Conservation (phyloP, 2,113 vertebrate species). For the Pachypanchax playfairii region DNA sequence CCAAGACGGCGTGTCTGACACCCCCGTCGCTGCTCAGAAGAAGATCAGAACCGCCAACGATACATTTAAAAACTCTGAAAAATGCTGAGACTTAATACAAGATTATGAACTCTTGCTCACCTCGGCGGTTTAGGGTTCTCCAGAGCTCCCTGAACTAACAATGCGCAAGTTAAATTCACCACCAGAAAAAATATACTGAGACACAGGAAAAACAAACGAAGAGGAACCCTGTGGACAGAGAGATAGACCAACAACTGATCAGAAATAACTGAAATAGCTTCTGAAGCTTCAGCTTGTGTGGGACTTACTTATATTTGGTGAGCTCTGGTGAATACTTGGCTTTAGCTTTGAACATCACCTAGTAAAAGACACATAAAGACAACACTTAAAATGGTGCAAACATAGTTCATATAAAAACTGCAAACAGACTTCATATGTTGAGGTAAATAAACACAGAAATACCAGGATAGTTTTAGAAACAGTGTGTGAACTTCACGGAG, state of each 20-base stretch:
- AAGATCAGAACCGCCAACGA: neutral
- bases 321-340: conserved; percentile 94
- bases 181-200: conserved; percentile 89
- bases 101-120: conserved; percentile 30
- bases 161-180: conserved; percentile 91
- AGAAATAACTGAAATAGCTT: neutral
- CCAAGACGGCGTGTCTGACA: conserved; percentile 84
- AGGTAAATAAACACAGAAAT: neutral
- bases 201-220: conserved; percentile 87
- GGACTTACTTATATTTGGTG: conserved; percentile 94
- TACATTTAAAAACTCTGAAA: too few species aligned
- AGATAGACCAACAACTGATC: too few species aligned
- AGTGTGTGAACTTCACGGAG: conserved; percentile 38
- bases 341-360: conserved; percentile 96
- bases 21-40: conserved; percentile 69
- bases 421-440: neutral
- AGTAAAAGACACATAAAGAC: neutral
- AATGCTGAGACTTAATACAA: too few species aligned
- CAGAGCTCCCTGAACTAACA: conserved; percentile 84
- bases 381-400: neutral
- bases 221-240: conserved; percentile 79
- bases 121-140: conserved; percentile 59
- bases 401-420: neutral
- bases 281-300: neutral
- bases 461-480: conserved; percentile 4